Conservation (phyloP, 2,888 invertebrate species). For the Unio pictorum region DNA sequence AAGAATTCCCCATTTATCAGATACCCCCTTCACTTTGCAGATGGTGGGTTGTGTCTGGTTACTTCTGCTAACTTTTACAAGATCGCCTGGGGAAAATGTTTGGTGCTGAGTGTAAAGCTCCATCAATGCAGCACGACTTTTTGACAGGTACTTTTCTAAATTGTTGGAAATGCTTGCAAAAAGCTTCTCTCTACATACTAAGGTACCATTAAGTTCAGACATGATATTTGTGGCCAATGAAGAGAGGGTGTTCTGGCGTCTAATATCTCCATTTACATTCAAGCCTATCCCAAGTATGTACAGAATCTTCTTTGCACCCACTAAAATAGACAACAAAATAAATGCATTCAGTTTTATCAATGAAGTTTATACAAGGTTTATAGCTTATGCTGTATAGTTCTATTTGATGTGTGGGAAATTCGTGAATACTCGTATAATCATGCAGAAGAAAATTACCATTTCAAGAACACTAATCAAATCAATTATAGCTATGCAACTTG, state of each 20-base stretch:
- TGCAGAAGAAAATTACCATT: too few relatives aligned
- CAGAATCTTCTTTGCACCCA: constrained; percentile 9
- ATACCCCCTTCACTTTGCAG: constrained; percentile 5
- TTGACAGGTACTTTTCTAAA: constrained; percentile 29
- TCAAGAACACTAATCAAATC: too few relatives aligned
- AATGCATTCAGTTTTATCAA: too few relatives aligned
- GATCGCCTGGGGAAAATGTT: constrained; percentile 2
- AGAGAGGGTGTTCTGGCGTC: constrained; percentile 26
- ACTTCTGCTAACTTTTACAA: constrained; percentile 5
- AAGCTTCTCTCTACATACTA: constrained; percentile 34
- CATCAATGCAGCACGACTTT: constrained; percentile 10
- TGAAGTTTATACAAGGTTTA: too few relatives aligned
- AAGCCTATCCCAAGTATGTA: constrained; percentile 46
- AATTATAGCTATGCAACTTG: too few relatives aligned
- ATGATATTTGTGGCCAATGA: constrained; percentile 41
- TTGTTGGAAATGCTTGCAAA: constrained; percentile 36
- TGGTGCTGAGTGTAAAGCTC: constrained; percentile 3
- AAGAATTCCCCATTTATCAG: constrained; percentile 12
- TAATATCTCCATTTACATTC: constrained; percentile 48
- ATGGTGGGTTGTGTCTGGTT: not conserved
- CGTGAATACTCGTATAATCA: too few relatives aligned
- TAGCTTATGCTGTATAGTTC: too few relatives aligned
- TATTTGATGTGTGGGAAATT: too few relatives aligned
- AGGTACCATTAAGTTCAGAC: constrained; percentile 34
- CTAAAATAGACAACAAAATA: constrained; percentile 2